Evolutionary conservation across 2,797 vertebrate genomes (phyloP).

Genomic region (Australoheros facetus): DNA sequence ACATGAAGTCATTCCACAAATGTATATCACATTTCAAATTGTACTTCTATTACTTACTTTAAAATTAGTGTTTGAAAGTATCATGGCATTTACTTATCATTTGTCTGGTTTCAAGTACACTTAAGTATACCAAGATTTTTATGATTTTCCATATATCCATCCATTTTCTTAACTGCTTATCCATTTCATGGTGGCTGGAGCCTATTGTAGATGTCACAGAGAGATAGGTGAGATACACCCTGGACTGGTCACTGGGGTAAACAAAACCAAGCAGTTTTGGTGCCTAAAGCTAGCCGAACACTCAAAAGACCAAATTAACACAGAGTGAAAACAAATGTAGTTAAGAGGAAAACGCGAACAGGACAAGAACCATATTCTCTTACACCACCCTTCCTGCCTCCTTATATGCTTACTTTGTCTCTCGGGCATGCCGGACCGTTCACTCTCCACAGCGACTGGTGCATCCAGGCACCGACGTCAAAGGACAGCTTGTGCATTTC

Average conservation of each 20-base stretch:
- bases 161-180: neutral
- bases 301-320: neutral
- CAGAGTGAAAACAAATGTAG: neutral
- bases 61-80: no score
- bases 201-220: neutral
- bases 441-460: neutral
- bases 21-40: no score
- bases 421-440: neutral
- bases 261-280: neutral
- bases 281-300: neutral
- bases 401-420: neutral
- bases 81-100: neutral
- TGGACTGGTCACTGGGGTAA: neutral
- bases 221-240: rapidly evolving
- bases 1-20: no score
- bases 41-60: no score
- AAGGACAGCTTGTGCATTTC: neutral
- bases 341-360: neutral
- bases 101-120: neutral
- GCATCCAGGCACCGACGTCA: neutral
- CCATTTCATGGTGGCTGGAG: neutral
- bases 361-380: neutral
- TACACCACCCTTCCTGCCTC: neutral
- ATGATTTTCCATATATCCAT: neutral
- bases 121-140: neutral